phyloP scores from a whole-genome alignment of 1,140 invertebrate genomes.

The Papilio xuthus region DNA sequence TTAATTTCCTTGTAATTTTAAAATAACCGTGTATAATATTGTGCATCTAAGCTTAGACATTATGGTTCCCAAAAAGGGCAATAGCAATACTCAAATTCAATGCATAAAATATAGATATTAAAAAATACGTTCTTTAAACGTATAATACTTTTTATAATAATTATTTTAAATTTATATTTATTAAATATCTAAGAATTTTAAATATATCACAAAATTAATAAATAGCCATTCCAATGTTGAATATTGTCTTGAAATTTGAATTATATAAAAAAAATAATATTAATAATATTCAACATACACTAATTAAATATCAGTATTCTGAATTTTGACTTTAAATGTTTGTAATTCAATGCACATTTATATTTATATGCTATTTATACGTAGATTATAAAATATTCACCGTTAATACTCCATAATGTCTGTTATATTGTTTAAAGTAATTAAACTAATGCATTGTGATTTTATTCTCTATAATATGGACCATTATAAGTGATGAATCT shows the following conservation, averaged over 20 bases:
- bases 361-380: conserved; percentile 44
- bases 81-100: conserved; percentile 36
- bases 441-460: conserved; percentile 77
- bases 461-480: conserved; percentile 79
- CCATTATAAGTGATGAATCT: conserved; percentile 71
- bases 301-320: conserved; percentile 39
- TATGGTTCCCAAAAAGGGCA: conserved; percentile 25
- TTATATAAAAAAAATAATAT: conserved; percentile 7
- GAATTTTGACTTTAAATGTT: conserved; percentile 32
- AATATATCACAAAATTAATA: conserved; percentile 20
- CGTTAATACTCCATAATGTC: conserved; percentile 66
- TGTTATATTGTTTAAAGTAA: conserved; percentile 69
- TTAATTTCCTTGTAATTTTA: no score
- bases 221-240: conserved; percentile 42
- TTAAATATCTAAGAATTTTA: conserved; percentile 26
- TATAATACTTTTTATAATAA: conserved; percentile 21
- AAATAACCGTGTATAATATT: not conserved
- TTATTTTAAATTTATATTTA: conserved; percentile 14
- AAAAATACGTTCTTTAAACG: conserved; percentile 18
- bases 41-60: not conserved
- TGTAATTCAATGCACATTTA: conserved; percentile 43
- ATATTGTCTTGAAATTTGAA: conserved; percentile 36
- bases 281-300: conserved; percentile 29
- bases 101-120: not conserved
- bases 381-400: conserved; percentile 49